Evolutionary conservation across 1,140 invertebrate genomes (phyloP).

Genomic region (Parapsyche elsis): DNA sequence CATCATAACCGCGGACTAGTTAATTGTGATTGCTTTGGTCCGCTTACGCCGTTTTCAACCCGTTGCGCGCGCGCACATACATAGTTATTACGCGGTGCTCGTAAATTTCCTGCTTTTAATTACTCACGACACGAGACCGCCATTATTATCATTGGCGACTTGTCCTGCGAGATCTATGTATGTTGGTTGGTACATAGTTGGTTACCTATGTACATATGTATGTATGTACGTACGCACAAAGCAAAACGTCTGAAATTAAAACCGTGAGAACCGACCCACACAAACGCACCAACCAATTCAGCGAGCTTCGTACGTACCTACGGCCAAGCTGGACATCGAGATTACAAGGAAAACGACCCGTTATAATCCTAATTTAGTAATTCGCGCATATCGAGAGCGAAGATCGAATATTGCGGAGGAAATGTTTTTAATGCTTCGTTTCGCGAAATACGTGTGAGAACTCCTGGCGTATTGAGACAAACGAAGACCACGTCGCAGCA

Average conservation of each 20-base stretch:
- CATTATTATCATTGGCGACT: constrained; percentile 33
- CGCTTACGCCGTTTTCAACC: background rate
- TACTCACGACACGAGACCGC: constrained; percentile 33
- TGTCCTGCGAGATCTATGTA: constrained; percentile 22
- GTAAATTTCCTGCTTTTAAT: constrained; percentile 39
- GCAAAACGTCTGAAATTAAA: constrained; percentile 16
- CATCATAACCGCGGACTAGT: background rate
- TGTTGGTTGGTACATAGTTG: too few species aligned
- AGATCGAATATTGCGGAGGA: background rate
- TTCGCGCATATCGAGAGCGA: background rate
- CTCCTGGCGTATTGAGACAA: background rate
- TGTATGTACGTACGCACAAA: constrained; percentile 4
- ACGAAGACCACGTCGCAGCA: constrained; percentile 24
- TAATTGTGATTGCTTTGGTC: background rate
- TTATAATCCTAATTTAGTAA: too few species aligned
- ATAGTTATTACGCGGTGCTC: constrained; percentile 25
- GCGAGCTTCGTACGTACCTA: too few species aligned
- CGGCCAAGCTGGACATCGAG: too few species aligned
- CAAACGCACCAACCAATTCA: too few species aligned
- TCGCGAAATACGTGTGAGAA: constrained; percentile 11
- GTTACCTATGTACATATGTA: background rate
- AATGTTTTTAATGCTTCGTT: background rate
- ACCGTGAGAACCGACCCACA: constrained; percentile 24
- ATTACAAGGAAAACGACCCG: too few species aligned
- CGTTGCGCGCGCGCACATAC: background rate